phyloP scores from a whole-genome alignment of 2,888 invertebrate species.

The Plagodis dolabraria region DNA sequence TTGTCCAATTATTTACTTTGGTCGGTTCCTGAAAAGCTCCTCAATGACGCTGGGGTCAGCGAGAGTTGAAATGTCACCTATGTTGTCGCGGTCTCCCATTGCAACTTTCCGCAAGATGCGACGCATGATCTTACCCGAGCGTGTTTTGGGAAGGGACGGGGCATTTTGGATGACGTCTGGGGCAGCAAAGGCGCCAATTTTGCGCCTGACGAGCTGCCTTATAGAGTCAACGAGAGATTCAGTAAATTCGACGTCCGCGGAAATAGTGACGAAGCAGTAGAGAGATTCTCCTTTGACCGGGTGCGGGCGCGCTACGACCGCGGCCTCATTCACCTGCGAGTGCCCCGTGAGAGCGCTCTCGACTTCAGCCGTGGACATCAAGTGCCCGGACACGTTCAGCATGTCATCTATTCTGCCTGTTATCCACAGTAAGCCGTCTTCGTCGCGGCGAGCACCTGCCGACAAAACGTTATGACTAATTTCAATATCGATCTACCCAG shows the following conservation, averaged over 20 bases:
- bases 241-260: constrained; percentile 89
- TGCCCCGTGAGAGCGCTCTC: constrained; percentile 93
- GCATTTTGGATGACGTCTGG: constrained; percentile 98
- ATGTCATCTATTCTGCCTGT: constrained; percentile 99
- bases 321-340: constrained; percentile 93
- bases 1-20: constrained; percentile 47
- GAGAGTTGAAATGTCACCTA: constrained; percentile 97
- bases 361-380: constrained; percentile 98
- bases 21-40: constrained; percentile 90
- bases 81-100: constrained; percentile 92
- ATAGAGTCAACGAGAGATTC: constrained; percentile 89
- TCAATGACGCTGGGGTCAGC: constrained; percentile 96
- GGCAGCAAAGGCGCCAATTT: constrained; percentile 98
- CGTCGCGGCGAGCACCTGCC: constrained; percentile 94
- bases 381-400: constrained; percentile 99
- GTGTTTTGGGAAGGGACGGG: constrained; percentile 96
- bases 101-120: constrained; percentile 97
- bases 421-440: constrained; percentile 98
- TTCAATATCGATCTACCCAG: too few relatives aligned
- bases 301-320: constrained; percentile 98
- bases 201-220: constrained; percentile 92
- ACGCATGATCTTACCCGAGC: constrained; percentile 99
- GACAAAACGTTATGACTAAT: too few relatives aligned
- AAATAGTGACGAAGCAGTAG: constrained; percentile 98
- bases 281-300: constrained; percentile 98